phyloP scores from a whole-genome alignment of 2,113 vertebrate species.

The Morone saxatilis region DNA sequence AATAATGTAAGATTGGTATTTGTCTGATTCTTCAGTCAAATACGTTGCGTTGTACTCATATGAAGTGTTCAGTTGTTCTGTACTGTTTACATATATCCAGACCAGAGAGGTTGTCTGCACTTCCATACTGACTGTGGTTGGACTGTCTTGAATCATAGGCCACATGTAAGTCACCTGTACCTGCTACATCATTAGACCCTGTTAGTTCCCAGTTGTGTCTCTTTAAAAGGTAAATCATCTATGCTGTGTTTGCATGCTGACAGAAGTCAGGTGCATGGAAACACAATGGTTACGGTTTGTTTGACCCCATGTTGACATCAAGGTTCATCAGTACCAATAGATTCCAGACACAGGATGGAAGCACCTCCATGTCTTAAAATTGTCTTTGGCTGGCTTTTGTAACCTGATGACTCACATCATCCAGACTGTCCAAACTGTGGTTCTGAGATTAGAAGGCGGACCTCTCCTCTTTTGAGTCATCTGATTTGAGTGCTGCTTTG shows the following conservation, averaged over 20 bases:
- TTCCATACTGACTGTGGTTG: constrained; percentile 86
- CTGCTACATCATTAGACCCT: constrained; percentile 78
- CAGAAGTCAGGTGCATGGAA: constrained; percentile 50
- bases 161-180: constrained; percentile 56
- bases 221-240: constrained; percentile 67
- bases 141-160: constrained; percentile 62
- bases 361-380: constrained; percentile 66
- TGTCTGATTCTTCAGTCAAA: constrained; percentile 79
- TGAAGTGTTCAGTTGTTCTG: constrained; percentile 82
- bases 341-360: constrained; percentile 41
- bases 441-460: constrained; percentile 58
- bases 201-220: constrained; percentile 56
- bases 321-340: constrained; percentile 46
- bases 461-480: constrained; percentile 68
- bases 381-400: constrained; percentile 42
- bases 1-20: constrained; percentile 89
- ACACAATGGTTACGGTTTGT: constrained; percentile 44
- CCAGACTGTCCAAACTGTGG: constrained; percentile 41
- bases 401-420: constrained; percentile 64
- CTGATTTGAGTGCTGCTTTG: constrained; percentile 69
- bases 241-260: constrained; percentile 70
- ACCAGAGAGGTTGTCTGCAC: constrained; percentile 73
- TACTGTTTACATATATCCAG: constrained; percentile 84
- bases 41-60: constrained; percentile 80
- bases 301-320: constrained; percentile 60